A percentile compares a stretch with the other conserved stretches of the same genome.
phyloP scores from a whole-genome alignment of 64 coral and sea anemone genomes.

The Catalaphyllia jardinei region DNA sequence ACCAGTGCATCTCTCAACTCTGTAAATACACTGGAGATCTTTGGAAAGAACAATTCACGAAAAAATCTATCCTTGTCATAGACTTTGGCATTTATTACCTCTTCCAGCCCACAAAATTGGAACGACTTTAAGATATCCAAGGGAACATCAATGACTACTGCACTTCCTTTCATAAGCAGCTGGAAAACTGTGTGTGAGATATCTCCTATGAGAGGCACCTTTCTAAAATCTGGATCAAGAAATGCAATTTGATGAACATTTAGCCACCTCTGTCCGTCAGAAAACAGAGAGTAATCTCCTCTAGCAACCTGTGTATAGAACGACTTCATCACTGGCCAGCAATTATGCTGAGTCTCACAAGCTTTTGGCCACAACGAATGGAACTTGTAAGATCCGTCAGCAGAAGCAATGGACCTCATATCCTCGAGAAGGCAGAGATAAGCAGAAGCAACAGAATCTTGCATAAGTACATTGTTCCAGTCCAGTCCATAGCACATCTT shows the following conservation, averaged over 20 bases:
- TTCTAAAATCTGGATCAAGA: slow-evolving; percentile 32
- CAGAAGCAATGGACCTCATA: neutral
- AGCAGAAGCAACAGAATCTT: slow-evolving; percentile 65
- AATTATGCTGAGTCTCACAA: slow-evolving; percentile 5
- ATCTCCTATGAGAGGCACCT: slow-evolving; percentile 31
- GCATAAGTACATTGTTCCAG: slow-evolving; percentile 63
- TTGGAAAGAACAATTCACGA: slow-evolving; percentile 56
- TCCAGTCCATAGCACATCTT: slow-evolving; percentile 41
- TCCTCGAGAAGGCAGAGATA: slow-evolving; percentile 21
- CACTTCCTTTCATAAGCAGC: neutral
- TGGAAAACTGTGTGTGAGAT: slow-evolving; percentile 36
- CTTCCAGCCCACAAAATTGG: neutral
- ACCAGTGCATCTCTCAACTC: slow-evolving; percentile 48
- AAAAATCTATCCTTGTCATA: slow-evolving; percentile 45
- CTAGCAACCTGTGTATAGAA: slow-evolving; percentile 59
- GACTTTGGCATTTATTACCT: neutral
- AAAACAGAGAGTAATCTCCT: slow-evolving; percentile 11
- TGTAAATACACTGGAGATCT: slow-evolving; percentile 8
- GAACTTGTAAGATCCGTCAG: slow-evolving; percentile 38
- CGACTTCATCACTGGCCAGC: slow-evolving; percentile 15
- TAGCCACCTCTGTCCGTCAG: slow-evolving; percentile 51
- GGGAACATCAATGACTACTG: slow-evolving; percentile 44
- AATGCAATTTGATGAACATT: slow-evolving; percentile 43
- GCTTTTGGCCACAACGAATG: slow-evolving; percentile 74
- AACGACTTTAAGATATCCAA: slow-evolving; percentile 17